These are phyloP conservation scores for Parnassius mnemosyne DNA, from an alignment of 2,888 invertebrate genomes.

Conservation along the genomic window DNA sequence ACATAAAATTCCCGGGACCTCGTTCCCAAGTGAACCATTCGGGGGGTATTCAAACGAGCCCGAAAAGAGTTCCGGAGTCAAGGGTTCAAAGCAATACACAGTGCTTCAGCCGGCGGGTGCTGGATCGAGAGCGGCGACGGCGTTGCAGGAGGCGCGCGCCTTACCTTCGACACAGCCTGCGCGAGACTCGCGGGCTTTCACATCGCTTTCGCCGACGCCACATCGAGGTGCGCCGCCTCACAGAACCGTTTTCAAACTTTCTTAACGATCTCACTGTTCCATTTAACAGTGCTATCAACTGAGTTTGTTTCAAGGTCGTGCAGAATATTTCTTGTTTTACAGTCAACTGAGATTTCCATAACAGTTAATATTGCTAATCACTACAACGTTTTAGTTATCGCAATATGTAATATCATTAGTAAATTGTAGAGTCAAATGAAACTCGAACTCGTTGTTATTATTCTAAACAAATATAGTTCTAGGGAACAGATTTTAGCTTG, in stretches of 20 bases:
- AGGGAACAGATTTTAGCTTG: constrained; percentile 36
- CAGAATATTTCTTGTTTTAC: constrained; percentile 2
- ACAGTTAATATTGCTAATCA: neutral
- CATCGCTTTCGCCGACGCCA: constrained; percentile 87
- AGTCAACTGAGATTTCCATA: constrained; percentile 2
- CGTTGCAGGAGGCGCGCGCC: constrained; percentile 87
- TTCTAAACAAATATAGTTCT: constrained; percentile 37
- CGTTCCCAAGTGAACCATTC: constrained; percentile 84
- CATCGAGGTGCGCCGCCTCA: constrained; percentile 83
- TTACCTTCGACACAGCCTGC: constrained; percentile 74
- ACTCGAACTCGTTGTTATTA: constrained; percentile 35
- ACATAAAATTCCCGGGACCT: constrained; percentile 63
- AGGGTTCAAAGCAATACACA: constrained; percentile 89
- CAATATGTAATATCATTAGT: neutral
- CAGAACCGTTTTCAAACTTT: constrained; percentile 67
- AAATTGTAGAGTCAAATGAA: constrained; percentile 11
- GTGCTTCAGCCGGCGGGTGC: constrained; percentile 91
- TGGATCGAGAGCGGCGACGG: constrained; percentile 90
- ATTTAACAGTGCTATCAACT: constrained; percentile 67
- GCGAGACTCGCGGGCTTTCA: constrained; percentile 68
- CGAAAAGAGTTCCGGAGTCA: constrained; percentile 62
- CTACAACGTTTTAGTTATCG: constrained; percentile 4
- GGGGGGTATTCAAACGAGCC: constrained; percentile 84
- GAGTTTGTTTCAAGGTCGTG: constrained; percentile 76
- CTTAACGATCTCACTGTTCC: constrained; percentile 72